Evolutionary conservation across 2,113 vertebrate genomes (phyloP), one percentile per base, ranked within the genome.

Genomic region (Leptobrachium leishanense): DNA sequence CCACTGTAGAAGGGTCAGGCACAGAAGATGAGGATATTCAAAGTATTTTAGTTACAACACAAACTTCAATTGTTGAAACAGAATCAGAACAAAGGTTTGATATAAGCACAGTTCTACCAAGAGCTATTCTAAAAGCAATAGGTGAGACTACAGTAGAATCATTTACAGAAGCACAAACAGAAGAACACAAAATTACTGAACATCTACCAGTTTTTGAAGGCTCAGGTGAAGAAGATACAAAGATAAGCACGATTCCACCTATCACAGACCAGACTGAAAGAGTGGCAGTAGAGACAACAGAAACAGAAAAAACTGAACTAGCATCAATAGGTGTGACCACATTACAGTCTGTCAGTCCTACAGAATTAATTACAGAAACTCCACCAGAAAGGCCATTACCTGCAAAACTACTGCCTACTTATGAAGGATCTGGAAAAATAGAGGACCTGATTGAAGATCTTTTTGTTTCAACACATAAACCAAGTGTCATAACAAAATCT

Each of bases 91-190:
- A 59, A 59, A 59, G 55, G 13, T 3, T 13, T 4, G 3, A 11
- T 59, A 59, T 59, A 59, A 59, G 55, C 55, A 59, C 55, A 59
- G 13, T 11, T 59, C 13, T 68, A 82, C 71, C 85, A 43, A 1
- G 44, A 20, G 8, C 53, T 39, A 83, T 82, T 44, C 76, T 84
- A 66, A 88, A 87, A 65, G 69, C 81, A 62, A 43, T 57, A 78
- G 74, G 84, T 67, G 20, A 6, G 13, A 75, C 67, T 6, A 81
- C 40, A 54, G 73, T 68, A 69, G 53, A 39, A 50, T 40, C n/a
- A 5, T 13, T 15, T 64, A 64, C 62, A 31, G 13, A 64, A 39
- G 2, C 20, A 6, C 62, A 9, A 64, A 8, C 13, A 13, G 10
- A 59, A 12, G 13, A 8, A 59, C 1, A 12, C 55, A 59, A 4